A percentile compares a stretch with the other conserved stretches of the same genome.
These are phyloP conservation scores for Larimichthys polyactis DNA, from an alignment of 2,113 vertebrate genomes.

Conservation along the genomic window DNA sequence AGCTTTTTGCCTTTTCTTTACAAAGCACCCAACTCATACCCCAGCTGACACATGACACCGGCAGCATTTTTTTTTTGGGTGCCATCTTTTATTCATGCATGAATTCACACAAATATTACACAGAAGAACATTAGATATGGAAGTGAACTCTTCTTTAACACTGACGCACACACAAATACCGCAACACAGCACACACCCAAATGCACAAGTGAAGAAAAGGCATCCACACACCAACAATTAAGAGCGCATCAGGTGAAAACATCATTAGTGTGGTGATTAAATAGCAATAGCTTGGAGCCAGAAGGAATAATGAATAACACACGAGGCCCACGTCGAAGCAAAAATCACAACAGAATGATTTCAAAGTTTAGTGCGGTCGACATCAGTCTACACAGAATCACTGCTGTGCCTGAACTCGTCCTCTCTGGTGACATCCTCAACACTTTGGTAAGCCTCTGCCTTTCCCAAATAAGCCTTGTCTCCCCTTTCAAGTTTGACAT, in stretches of 20 bases:
- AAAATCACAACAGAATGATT: conserved; percentile 42
- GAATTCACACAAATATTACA: conserved; percentile 21
- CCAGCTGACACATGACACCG: conserved; percentile 10
- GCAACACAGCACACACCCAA: neutral
- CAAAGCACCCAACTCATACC: conserved; percentile 32
- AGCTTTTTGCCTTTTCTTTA: conserved; percentile 63
- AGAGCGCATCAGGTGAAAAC: conserved; percentile 15
- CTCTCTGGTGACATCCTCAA: conserved; percentile 24
- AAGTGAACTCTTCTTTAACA: neutral
- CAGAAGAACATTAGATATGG: conserved; percentile 16
- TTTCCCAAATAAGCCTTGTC: conserved; percentile 45
- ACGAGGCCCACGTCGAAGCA: conserved; percentile 45
- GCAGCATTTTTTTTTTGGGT: neutral
- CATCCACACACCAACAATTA: conserved; percentile 20
- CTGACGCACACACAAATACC: conserved; percentile 9
- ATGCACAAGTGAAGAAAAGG: neutral
- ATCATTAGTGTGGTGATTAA: conserved; percentile 58
- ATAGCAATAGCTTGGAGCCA: conserved; percentile 22
- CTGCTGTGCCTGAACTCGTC: conserved; percentile 12
- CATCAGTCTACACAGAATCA: conserved; percentile 30
- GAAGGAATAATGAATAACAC: conserved; percentile 59
- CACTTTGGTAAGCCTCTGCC: conserved; percentile 25
- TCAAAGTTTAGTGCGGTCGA: conserved; percentile 26
- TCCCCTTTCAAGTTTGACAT: conserved; percentile 67
- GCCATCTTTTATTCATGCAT: conserved; percentile 11